Evolutionary conservation across 2,797 vertebrate species (phyloP).

Genomic region (Lepus townsendii): DNA sequence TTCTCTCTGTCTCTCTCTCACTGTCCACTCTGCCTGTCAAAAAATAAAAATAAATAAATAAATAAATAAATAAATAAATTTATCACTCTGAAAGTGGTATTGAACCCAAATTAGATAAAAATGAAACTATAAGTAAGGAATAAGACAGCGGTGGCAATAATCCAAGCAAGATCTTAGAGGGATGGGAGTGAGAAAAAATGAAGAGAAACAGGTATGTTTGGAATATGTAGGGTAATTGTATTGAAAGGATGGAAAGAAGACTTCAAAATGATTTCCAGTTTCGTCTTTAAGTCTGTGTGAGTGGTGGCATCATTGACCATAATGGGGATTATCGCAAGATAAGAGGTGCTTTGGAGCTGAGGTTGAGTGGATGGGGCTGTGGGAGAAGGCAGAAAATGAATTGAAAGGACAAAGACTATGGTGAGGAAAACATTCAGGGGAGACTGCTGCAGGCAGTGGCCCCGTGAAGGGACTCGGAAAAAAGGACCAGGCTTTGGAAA

Average conservation of each 20-base stretch:
- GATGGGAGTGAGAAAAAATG: background rate
- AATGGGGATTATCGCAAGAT: background rate
- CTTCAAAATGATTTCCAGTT: background rate
- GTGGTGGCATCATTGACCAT: background rate
- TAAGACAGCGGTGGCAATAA: background rate
- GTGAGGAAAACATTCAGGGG: background rate
- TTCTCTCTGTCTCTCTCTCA: too few species aligned
- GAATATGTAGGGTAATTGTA: background rate
- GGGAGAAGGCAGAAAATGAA: background rate
- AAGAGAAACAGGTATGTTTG: background rate
- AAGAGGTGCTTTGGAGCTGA: background rate
- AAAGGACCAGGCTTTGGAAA: background rate
- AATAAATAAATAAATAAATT: background rate
- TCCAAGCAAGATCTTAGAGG: background rate
- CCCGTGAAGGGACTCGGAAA: background rate
- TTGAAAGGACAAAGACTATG: background rate
- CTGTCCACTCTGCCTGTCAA: too few species aligned
- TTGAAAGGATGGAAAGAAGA: background rate
- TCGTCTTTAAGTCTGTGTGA: background rate
- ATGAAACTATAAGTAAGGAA: conserved; percentile 2
- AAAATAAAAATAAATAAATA: too few species aligned
- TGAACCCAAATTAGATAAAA: background rate
- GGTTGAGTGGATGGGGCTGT: background rate
- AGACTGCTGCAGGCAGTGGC: background rate
- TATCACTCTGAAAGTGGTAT: background rate